Base-by-base conservation (phyloP, 2,113 vertebrate genomes). In the Pantherophis guttatus region DNA sequence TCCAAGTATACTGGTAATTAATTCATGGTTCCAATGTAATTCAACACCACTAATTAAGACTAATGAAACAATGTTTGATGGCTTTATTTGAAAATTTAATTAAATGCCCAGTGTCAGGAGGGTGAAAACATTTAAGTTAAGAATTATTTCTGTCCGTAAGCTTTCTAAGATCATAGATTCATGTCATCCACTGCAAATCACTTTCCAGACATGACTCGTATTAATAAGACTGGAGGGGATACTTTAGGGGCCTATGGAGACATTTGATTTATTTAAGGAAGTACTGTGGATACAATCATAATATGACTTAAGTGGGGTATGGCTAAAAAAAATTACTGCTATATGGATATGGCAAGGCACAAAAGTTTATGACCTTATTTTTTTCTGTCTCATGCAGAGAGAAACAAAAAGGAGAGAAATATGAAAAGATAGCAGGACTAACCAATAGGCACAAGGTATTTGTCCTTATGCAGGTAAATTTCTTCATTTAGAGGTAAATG, bases 141-240 rank as follows among this genome's bases (percentile, higher is more conserved):
- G 15, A 81, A 5, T 23, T 55, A 13, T 95, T 94, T 92, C 33
- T 70, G 65, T 50, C 5, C 17, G 44, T 12, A 24, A 93, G 8
- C 5, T 91, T 17, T 57, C 81, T 3, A 88, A 85, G 21, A 75
- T 70, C 24, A 92, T 8, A 52, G 55, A 29, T 62, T 26, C 17
- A 17, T 52, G 33, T 3, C 54, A 44, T 48, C 26, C n/a, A 90
- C 55, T 89, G 33, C 53, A 70, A 53, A 10, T 92, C 59, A 53
- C 26, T 94, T 93, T 92, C 57, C 87, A 87, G 65, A 75, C 65
- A 81, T 81, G 75, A 81, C 75, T 81, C 33, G 7, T 81, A 81
- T 81, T 39, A 81, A 81, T 8, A 81, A 44, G 65, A 75, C 17
- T 1, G 33, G 75, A 81, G 75, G 15, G 75, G 17, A 81, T 21